Evolutionary conservation across 2,888 invertebrate genomes (phyloP).

Genomic region (Calliphora vomitoria): DNA sequence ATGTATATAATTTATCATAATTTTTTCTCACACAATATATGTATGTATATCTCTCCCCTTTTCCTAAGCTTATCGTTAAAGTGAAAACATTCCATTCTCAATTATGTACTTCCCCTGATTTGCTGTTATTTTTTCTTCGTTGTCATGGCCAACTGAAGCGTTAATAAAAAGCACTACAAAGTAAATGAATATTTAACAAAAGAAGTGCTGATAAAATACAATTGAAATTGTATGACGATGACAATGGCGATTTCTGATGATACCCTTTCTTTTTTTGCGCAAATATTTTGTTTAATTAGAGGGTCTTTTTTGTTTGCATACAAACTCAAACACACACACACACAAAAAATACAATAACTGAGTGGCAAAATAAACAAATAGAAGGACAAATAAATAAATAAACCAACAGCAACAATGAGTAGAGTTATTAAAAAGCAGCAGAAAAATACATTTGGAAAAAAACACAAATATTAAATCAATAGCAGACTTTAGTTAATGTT

Average conservation of each 20-base stretch:
- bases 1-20: too few relatives aligned
- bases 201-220: slow-evolving; percentile 36
- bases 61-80: neutral
- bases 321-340: neutral
- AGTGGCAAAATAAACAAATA: slow-evolving; percentile 47
- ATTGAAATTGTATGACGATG: slow-evolving; percentile 21
- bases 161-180: slow-evolving; percentile 40
- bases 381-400: slow-evolving; percentile 27
- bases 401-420: slow-evolving; percentile 4
- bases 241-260: slow-evolving; percentile 6
- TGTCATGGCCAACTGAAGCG: slow-evolving; percentile 47
- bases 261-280: neutral
- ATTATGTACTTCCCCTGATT: slow-evolving; percentile 10
- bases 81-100: neutral
- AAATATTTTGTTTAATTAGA: slow-evolving; percentile 48
- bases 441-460: neutral
- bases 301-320: slow-evolving; percentile 6
- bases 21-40: neutral
- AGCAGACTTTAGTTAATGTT: slow-evolving; percentile 37
- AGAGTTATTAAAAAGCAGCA: slow-evolving; percentile 25
- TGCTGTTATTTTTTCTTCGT: neutral
- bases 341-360: neutral
- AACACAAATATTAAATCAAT: slow-evolving; percentile 16
- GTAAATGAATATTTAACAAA: slow-evolving; percentile 41
- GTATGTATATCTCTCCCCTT: neutral